Base-by-base conservation (phyloP, 2,113 vertebrate species). In the Microtus oregoni region DNA sequence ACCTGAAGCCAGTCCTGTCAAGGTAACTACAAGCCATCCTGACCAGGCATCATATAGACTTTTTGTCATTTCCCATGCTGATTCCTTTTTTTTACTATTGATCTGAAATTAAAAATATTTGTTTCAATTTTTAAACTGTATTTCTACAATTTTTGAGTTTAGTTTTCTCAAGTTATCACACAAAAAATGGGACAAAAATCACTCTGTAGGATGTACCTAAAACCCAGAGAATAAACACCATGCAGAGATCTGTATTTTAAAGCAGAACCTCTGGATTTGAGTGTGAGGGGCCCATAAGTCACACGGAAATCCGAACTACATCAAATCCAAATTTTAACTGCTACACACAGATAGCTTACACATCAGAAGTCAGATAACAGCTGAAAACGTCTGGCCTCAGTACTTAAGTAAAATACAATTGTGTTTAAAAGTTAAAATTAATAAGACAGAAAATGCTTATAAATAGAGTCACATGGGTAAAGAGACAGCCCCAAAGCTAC, bases 1-100 rank as follows among this genome's bases (percentile, higher is more conserved):
- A 99, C 99, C 99, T 99, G 99, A 99, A 73, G 99, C 99, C 98
- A 99, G 97, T 87, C 99, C 99, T 61, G 99, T 99, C 35, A 99
- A 98, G 0, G 99, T 99, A 89, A 99, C 99, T 58, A 99, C 99
- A 22, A 99, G 98, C 99, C 99, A 99, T 73, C 99, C 99, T 22
- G 99, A 99, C 99, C 99, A 99, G 1, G 99, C 99, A 44, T 99
- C 99, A 0, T 99, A 99, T 86, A 99, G 98, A 94, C 99, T 99
- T 98, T 99, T 99, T 85, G 99, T 99, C 98, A 99, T 99, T 98
- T 99, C 99, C 99, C 99, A 99, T 94, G 99, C 99, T 0, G 99
- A 99, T 96, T 99, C 99, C 95, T 99, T 99, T 97, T 99, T 99
- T 99, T 99, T 99, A 98, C 99, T 99, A 98, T 99, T 99, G 94